Conservation (phyloP, 53 echinoderm and acorn worm species). For the Antedon mediterranea region DNA sequence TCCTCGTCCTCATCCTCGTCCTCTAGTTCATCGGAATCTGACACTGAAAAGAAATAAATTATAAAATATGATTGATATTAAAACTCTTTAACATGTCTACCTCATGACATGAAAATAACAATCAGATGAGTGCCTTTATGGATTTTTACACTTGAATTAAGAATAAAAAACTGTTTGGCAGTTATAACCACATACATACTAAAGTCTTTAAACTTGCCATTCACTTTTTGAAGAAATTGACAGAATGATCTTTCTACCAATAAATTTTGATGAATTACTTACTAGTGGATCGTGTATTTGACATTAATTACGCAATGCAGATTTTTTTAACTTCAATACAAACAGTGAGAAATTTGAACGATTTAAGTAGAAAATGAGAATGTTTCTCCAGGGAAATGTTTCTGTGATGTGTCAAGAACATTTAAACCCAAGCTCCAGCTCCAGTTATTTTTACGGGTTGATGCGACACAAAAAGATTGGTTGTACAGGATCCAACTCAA, state of each 20-base stretch:
- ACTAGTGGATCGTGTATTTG: no score
- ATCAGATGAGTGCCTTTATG: background rate
- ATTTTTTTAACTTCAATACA: background rate
- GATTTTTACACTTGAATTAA: no score
- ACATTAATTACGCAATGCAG: no score
- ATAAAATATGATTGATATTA: background rate
- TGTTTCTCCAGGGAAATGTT: background rate
- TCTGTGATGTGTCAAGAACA: background rate
- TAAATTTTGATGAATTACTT: no score
- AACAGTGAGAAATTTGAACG: background rate
- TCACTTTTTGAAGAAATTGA: no score
- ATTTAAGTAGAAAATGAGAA: background rate
- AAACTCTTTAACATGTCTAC: background rate
- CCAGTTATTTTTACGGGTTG: background rate
- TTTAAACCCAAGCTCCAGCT: background rate
- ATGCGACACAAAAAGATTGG: background rate
- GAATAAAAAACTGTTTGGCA: no score
- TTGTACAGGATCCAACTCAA: background rate
- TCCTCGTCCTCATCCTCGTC: background rate
- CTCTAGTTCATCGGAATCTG: background rate
- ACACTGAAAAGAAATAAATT: background rate
- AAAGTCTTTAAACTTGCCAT: background rate
- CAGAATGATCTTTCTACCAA: no score
- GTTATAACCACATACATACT: background rate
- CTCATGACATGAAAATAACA: background rate